Evolutionary conservation across 2,113 vertebrate species (phyloP).

Genomic region (Narcine bancroftii): DNA sequence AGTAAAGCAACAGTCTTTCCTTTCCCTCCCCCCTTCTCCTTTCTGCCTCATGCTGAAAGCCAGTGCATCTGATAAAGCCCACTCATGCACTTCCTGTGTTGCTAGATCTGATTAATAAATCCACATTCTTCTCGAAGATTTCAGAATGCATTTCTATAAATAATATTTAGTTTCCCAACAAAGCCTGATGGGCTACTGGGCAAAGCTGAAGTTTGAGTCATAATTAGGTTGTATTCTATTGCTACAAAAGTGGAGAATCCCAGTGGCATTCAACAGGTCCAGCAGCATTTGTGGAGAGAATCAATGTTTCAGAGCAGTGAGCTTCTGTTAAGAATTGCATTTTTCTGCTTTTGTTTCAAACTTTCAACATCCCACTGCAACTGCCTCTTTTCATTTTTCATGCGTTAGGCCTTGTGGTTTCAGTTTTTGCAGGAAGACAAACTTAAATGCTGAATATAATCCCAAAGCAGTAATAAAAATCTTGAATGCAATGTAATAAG

Average conservation of each 20-base stretch:
- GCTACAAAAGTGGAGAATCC: too few species aligned
- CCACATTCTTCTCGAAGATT: too few species aligned
- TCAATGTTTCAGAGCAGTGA: too few species aligned
- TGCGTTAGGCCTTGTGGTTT: neutral
- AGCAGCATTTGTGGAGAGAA: too few species aligned
- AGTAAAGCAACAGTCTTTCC: neutral
- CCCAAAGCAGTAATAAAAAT: neutral
- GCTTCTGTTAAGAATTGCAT: too few species aligned
- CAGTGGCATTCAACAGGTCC: too few species aligned
- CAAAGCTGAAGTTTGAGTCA: neutral
- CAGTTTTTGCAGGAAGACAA: neutral
- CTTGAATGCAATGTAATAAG: neutral
- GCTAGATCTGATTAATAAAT: neutral
- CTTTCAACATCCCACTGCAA: too few species aligned
- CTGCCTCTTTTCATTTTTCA: neutral
- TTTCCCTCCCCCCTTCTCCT: neutral
- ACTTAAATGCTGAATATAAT: neutral
- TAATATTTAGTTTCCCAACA: neutral
- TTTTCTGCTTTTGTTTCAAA: too few species aligned
- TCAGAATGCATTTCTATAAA: too few species aligned
- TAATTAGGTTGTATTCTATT: neutral
- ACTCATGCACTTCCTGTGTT: neutral
- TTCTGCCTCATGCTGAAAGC: neutral
- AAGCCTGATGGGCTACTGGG: neutral
- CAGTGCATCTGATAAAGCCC: neutral